Percentiles rank a stretch among this genome's conserved stretches.
These are phyloP conservation scores for Heliornis fulica DNA, from an alignment of 2,113 vertebrate species.

Conservation along the genomic window DNA sequence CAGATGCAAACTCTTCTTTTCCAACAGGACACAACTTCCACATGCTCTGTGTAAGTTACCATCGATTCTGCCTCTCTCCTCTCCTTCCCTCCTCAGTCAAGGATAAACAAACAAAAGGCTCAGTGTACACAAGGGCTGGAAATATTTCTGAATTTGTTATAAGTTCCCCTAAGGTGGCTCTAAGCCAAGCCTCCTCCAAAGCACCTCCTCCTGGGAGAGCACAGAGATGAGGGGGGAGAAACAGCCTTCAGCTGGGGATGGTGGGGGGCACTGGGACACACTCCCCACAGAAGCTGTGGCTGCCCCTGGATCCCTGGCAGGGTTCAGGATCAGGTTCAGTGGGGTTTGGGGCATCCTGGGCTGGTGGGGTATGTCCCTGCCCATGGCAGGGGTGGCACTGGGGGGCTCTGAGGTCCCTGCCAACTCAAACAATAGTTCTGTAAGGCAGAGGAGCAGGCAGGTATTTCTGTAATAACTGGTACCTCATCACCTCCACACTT, in stretches of 20 bases:
- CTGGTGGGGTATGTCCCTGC: too few species aligned
- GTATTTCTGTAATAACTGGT: neutral
- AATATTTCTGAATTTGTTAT: constrained; percentile 31
- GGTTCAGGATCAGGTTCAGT: too few species aligned
- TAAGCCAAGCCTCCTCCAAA: constrained; percentile 47
- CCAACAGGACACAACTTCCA: constrained; percentile 1
- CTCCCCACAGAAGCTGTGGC: too few species aligned
- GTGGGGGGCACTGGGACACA: too few species aligned
- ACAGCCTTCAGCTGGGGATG: too few species aligned
- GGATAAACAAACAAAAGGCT: neutral
- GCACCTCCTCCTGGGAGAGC: constrained; percentile 60
- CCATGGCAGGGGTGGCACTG: too few species aligned
- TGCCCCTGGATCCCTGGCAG: too few species aligned
- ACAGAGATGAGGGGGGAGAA: too few species aligned
- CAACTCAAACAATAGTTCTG: too few species aligned
- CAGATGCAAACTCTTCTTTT: constrained; percentile 24
- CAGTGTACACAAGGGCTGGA: neutral
- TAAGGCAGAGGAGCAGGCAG: constrained; percentile 29
- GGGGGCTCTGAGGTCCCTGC: too few species aligned
- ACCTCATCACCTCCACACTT: neutral
- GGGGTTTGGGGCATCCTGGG: too few species aligned
- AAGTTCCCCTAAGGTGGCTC: neutral
- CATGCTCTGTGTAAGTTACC: constrained; percentile 14
- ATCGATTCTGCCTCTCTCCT: neutral
- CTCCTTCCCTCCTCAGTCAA: neutral